Conservation (phyloP, 2,113 vertebrate species). For the Dipodomys merriami region DNA sequence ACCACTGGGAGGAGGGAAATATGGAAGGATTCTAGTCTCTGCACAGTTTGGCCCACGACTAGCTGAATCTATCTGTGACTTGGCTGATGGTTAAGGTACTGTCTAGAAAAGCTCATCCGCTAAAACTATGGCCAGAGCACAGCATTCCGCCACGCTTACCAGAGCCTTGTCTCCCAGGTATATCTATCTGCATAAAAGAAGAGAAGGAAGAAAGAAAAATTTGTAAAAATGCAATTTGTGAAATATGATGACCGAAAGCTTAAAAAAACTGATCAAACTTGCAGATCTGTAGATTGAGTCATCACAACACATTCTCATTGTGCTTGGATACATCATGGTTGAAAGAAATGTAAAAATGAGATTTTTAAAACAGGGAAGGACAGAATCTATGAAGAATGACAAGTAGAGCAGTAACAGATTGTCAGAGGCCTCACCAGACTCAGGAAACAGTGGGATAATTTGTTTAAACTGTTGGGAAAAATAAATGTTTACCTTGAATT, state of each 20-base stretch:
- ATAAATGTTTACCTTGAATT: background rate
- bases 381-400: background rate
- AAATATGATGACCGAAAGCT: background rate
- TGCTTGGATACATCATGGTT: background rate
- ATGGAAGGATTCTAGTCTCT: background rate
- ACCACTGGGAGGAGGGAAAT: background rate
- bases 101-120: background rate
- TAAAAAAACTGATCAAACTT: background rate
- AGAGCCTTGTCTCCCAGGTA: background rate
- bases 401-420: background rate
- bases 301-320: background rate
- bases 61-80: background rate
- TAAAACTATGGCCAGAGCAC: background rate
- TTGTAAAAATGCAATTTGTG: no score
- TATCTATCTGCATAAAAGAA: background rate
- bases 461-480: background rate
- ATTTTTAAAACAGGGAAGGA: constrained; percentile 11
- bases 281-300: constrained; percentile 28
- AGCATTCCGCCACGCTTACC: background rate
- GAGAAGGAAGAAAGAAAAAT: background rate
- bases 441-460: background rate
- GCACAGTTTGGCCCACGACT: background rate
- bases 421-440: constrained; percentile 8
- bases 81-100: background rate
- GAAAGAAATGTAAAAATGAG: constrained; percentile 14